A percentile compares a stretch with the other conserved stretches of the same genome.
phyloP scores from a whole-genome alignment of 2,888 invertebrate genomes.

The Pharmacophagus antenor region DNA sequence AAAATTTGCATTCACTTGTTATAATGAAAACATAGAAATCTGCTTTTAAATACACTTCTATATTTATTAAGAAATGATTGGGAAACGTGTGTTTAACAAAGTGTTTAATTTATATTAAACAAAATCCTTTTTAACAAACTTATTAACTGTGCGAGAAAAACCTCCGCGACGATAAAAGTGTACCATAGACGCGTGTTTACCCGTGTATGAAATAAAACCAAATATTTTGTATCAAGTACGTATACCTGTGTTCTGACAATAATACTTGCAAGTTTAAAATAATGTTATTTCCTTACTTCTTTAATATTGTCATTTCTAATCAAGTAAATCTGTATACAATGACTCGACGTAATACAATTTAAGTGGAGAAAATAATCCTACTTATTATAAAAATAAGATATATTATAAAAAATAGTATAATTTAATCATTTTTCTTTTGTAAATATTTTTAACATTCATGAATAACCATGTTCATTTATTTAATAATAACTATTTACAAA shows the following conservation, averaged over 20 bases:
- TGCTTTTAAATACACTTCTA: not conserved
- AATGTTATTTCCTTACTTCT: no score
- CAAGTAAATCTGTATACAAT: no score
- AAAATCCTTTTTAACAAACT: conserved; percentile 4
- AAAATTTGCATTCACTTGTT: conserved; percentile 6
- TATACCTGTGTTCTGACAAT: not conserved
- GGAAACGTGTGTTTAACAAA: not conserved
- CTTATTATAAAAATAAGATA: not conserved
- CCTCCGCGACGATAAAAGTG: conserved; percentile 16
- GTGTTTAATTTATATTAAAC: not conserved
- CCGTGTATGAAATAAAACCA: not conserved
- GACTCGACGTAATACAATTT: not conserved
- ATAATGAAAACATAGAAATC: not conserved
- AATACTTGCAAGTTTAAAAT: not conserved
- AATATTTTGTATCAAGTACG: not conserved
- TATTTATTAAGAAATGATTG: not conserved
- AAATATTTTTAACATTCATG: not conserved
- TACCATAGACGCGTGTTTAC: not conserved
- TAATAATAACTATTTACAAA: not conserved
- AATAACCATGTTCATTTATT: not conserved
- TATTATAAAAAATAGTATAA: not conserved
- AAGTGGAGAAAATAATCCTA: not conserved
- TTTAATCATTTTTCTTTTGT: not conserved
- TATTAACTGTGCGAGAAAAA: conserved; percentile 4
- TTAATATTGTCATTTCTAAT: no score